phyloP scores from a whole-genome alignment of 1,140 invertebrate genomes.

The Leucophenga varia region DNA sequence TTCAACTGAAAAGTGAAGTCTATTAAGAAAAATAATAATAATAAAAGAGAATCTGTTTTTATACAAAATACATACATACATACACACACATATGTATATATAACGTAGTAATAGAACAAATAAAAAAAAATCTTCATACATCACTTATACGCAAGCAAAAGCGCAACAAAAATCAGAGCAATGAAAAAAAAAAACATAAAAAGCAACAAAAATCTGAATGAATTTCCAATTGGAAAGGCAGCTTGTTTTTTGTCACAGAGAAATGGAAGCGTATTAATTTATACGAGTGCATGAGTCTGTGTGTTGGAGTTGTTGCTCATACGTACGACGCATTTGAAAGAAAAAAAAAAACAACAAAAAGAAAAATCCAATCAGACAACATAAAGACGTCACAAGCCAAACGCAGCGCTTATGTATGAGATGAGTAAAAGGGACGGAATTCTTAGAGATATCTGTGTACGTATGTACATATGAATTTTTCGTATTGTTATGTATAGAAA shows the following conservation, averaged over 20 bases:
- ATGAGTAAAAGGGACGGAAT: no score
- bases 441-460: no score
- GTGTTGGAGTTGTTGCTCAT: background rate
- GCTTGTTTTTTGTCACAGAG: no score
- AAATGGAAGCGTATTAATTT: background rate
- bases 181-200: constrained; percentile 15
- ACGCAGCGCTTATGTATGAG: background rate
- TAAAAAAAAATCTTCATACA: no score
- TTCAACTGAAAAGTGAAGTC: no score
- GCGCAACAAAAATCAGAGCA: constrained; percentile 7
- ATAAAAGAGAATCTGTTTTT: no score
- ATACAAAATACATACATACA: no score
- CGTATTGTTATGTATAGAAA: no score
- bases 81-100: no score
- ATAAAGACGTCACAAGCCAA: constrained; percentile 23
- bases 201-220: constrained; percentile 41
- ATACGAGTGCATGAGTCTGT: background rate
- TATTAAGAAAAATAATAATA: no score
- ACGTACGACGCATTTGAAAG: background rate
- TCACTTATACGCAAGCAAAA: background rate
- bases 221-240: constrained; percentile 32
- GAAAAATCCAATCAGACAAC: background rate
- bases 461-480: no score
- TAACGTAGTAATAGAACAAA: no score
- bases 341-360: constrained; percentile 11